Evolutionary conservation across 2,888 invertebrate species (phyloP), one percentile per base, ranked within the genome.

Genomic region (Trichopria drosophilae): DNA sequence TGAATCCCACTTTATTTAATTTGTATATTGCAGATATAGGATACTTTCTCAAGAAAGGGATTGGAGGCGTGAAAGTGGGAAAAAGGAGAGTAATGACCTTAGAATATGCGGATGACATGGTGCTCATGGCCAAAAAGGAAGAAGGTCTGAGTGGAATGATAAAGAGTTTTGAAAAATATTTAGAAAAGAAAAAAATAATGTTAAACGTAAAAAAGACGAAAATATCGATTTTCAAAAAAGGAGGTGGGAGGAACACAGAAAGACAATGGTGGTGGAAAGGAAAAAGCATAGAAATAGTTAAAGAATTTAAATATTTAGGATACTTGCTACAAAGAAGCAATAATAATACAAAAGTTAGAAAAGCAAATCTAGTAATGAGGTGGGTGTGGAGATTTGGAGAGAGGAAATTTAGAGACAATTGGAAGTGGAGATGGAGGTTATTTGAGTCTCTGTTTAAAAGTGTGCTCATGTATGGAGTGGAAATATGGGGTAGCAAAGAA

Each of bases 251-350:
- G 20, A 39, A 40, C 29, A 39, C 23, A 15, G 28, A 50, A 16
- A 37, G 20, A 19, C 28, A 6, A 20, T 48, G 44, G 40, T 13
- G 28, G 41, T 51, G 36, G 41, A 40, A 41, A 10, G 41, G 35
- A 5, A 44, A 46, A 13, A 29, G 44, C 24, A 42, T 57, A 13
- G 53, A 43, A 44, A 24, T 34, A 46, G 43, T 48, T 16, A 40
- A 43, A 28, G 23, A 44, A 12, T 48, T 49, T 24, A 44, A 31
- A 5, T 55, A 55, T 20, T 10, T 51, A 12, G 43, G 44, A 9
- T 45, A 45, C 34, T 10, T 44, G 18, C 15, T 43, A 23, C 6
- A 34, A 18, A 37, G 12, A 19, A 45, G 50, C 16, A 37, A 34
- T 19, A 24, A 24, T 1, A 31, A 32, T 26, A 23, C 10, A 20